Evolutionary conservation across 2,113 vertebrate species (phyloP), one percentile per base, ranked within the genome.

Genomic region (human (Homo sapiens)): DNA sequence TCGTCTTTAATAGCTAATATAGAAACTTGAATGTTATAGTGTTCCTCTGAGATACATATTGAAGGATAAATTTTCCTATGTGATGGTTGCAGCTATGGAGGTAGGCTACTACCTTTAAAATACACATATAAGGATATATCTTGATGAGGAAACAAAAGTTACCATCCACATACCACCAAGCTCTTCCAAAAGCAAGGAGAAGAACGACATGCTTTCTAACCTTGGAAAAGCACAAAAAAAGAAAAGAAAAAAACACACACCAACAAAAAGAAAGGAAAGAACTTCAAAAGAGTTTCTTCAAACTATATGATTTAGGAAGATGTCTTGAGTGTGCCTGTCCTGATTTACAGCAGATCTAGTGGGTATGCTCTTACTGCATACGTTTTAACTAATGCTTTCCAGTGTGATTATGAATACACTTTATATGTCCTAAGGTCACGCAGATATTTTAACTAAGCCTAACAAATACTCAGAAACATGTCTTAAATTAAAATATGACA

Each of bases 1-100:
- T 98, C 96, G 96, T 93, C 89, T 97, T 68, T 96, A 97, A 97
- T 93, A 98, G 87, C 88, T 95, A 79, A 93, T 87, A 68, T 89
- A 97, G 14, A 45, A 97, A 96, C 93, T 55, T 55, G 27, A 94
- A 80, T 96, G 96, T 86, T 96, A 61, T 94, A 91, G 59, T 83
- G 59, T 70, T 76, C 94, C 81, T 97, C 0, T 35, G 85, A 98
- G 93, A 98, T 23, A 64, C 48, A 80, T 90, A 48, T 3, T 52
- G 87, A 98, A 96, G 87, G 52, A 40, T 76, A 78, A 78, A 5
- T n/a, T 97, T 97, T 97, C n/a, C 23, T 95, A 61, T 0, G 72
- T 25, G 93, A 48, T 43, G 40, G 50, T 93, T 61, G 81, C 93
- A 85, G 32, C 86, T 93, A 1, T 38, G 79, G 75, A 61, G 13